Conservation (phyloP, 2,113 vertebrate genomes). For the Scomber japonicus region DNA sequence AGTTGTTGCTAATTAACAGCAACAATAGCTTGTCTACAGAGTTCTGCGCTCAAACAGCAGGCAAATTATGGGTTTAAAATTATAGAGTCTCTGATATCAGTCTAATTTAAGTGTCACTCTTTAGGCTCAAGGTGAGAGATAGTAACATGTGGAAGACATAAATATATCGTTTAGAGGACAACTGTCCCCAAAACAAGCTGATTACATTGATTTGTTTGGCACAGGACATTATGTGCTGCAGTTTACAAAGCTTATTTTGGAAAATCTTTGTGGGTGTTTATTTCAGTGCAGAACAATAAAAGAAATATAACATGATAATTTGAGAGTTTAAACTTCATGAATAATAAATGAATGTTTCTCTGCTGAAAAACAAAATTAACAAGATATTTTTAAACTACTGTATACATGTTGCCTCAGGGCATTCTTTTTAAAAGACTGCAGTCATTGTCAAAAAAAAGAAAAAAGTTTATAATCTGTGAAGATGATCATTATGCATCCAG, state of each 20-base stretch:
- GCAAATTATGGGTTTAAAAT: slow-evolving; percentile 33
- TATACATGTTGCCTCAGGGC: background rate
- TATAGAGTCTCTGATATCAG: slow-evolving; percentile 22
- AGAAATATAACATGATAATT: background rate
- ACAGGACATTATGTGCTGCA: background rate
- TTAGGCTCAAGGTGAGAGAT: background rate
- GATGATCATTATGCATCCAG: slow-evolving; percentile 38
- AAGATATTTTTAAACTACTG: background rate
- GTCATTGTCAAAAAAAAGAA: slow-evolving; percentile 11
- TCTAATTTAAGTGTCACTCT: slow-evolving; percentile 22
- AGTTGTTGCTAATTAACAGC: slow-evolving; percentile 23
- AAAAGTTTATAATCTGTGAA: slow-evolving; percentile 5
- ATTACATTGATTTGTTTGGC: slow-evolving; percentile 10
- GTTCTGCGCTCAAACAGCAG: slow-evolving; percentile 9
- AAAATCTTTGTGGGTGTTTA: background rate
- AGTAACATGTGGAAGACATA: background rate
- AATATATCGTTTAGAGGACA: slow-evolving; percentile 5
- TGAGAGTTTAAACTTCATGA: slow-evolving; percentile 11
- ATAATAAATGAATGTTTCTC: slow-evolving; percentile 24
- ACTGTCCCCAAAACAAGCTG: background rate
- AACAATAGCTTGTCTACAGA: slow-evolving; percentile 18
- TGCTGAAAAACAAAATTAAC: slow-evolving; percentile 22
- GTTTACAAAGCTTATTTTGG: slow-evolving; percentile 1
- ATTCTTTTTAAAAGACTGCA: background rate
- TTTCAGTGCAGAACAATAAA: slow-evolving; percentile 2